These are phyloP conservation scores for Artibeus lituratus DNA, from an alignment of 2,797 vertebrate genomes.

Conservation along the genomic window DNA sequence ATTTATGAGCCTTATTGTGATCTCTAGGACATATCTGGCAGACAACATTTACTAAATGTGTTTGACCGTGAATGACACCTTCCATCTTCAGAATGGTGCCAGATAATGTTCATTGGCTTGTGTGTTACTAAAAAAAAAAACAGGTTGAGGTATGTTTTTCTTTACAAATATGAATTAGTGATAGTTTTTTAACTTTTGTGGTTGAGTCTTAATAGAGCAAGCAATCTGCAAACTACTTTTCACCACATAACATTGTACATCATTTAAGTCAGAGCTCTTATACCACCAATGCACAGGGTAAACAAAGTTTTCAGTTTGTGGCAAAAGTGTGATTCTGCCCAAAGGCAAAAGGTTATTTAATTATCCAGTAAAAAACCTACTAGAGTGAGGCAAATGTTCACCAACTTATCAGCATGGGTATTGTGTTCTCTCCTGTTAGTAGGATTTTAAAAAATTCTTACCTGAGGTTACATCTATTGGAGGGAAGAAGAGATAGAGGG, in stretches of 20 bases:
- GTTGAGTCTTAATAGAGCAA: background rate
- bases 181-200: background rate
- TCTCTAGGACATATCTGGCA: background rate
- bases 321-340: background rate
- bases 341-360: background rate
- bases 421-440: background rate
- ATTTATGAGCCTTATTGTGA: background rate
- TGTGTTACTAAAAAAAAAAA: constrained; percentile 17
- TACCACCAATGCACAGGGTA: background rate
- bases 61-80: background rate
- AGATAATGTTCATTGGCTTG: background rate
- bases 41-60: background rate
- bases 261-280: background rate
- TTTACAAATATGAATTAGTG: background rate
- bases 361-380: background rate
- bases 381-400: background rate
- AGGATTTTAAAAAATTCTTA: background rate
- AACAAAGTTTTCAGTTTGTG: background rate
- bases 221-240: background rate
- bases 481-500: background rate
- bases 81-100: background rate
- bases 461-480: background rate
- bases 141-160: background rate
- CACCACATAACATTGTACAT: background rate
- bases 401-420: background rate